Evolutionary conservation across 1,140 invertebrate species (phyloP).

Genomic region (Callitettix versicolor): DNA sequence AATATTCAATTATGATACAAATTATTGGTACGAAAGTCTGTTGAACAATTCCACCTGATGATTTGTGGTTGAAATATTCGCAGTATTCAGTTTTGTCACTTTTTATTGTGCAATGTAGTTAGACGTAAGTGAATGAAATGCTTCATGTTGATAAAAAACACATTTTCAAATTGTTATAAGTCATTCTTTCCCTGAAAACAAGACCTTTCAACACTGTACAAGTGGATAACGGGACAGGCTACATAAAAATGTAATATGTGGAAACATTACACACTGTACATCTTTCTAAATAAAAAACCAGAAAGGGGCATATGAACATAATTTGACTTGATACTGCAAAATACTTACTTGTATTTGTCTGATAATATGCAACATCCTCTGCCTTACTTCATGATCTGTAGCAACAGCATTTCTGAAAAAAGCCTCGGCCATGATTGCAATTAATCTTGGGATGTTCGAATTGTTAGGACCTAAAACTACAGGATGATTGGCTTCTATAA

Average conservation of each 20-base stretch:
- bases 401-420: constrained; percentile 72
- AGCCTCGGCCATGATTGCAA: constrained; percentile 82
- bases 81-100: no score
- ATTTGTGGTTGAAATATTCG: no score
- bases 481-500: constrained; percentile 85
- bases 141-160: no score
- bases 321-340: not conserved
- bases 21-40: no score
- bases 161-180: not conserved
- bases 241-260: not conserved
- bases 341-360: constrained; percentile 58
- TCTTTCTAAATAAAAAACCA: no score
- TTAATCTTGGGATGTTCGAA: constrained; percentile 76
- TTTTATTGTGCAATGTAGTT: no score
- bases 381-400: constrained; percentile 47
- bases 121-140: no score
- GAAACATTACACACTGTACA: no score
- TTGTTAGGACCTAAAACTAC: constrained; percentile 74
- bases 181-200: not conserved
- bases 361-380: constrained; percentile 59
- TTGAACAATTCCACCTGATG: no score
- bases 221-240: not conserved
- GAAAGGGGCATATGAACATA: constrained; percentile 9
- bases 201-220: not conserved
- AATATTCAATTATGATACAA: no score